Percentiles rank a stretch among this genome's conserved stretches.
phyloP scores from a whole-genome alignment of 2,113 vertebrate genomes.

The Spilogale gracilis region DNA sequence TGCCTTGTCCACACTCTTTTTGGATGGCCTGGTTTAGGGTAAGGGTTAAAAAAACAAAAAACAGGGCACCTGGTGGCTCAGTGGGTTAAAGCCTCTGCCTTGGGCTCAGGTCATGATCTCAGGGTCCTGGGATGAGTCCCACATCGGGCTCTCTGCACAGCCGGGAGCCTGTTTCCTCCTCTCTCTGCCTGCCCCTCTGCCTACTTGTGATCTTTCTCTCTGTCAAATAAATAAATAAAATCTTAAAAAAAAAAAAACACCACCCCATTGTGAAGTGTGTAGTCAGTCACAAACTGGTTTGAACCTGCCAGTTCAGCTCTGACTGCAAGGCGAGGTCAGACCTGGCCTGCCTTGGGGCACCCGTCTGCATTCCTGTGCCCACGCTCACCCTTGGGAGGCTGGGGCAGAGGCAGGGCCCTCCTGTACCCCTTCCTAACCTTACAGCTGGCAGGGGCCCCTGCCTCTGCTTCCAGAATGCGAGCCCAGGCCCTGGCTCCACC shows the following conservation, averaged over 20 bases:
- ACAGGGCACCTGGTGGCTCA: too few relatives aligned
- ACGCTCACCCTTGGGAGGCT: background rate
- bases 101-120: too few relatives aligned
- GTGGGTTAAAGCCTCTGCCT: too few relatives aligned
- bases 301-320: conserved; percentile 45
- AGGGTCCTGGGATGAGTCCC: too few relatives aligned
- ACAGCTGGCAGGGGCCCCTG: background rate
- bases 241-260: background rate
- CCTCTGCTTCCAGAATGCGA: background rate
- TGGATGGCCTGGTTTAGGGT: background rate
- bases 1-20: background rate
- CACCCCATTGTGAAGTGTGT: background rate
- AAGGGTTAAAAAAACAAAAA: background rate
- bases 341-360: background rate
- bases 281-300: conserved; percentile 60
- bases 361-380: conserved; percentile 67
- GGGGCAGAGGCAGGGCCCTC: background rate
- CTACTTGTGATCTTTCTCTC: too few relatives aligned
- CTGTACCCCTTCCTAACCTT: background rate
- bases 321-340: conserved; percentile 30
- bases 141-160: too few relatives aligned
- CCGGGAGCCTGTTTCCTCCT: too few relatives aligned
- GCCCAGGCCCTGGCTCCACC: background rate
- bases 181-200: too few relatives aligned
- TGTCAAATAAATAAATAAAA: too few relatives aligned